These are phyloP conservation scores for Eubasilissa splendida DNA, from an alignment of 2,888 invertebrate genomes.

Conservation along the genomic window DNA sequence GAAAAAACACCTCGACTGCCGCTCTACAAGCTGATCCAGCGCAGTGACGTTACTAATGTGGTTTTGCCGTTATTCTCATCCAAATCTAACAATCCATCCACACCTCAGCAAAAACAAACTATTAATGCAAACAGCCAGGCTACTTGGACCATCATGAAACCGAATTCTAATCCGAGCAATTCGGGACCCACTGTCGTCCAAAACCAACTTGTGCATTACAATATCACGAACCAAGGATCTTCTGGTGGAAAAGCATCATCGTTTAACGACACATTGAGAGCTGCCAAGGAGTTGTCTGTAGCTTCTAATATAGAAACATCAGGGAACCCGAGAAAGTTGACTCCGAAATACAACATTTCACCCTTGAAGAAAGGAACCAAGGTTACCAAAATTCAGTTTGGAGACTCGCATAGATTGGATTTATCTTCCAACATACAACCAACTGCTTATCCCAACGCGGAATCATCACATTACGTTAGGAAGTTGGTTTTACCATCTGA, in stretches of 20 bases:
- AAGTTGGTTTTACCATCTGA: too few species aligned
- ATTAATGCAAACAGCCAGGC: not conserved
- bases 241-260: not conserved
- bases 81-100: not conserved
- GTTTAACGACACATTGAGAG: not conserved
- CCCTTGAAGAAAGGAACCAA: too few species aligned
- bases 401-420: too few species aligned
- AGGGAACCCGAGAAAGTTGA: too few species aligned
- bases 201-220: conserved; percentile 4
- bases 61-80: not conserved
- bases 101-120: not conserved
- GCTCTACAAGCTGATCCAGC: conserved; percentile 15
- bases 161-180: not conserved
- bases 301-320: not conserved
- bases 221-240: not conserved
- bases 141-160: not conserved
- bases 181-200: not conserved
- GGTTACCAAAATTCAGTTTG: too few species aligned
- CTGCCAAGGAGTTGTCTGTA: not conserved
- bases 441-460: too few species aligned
- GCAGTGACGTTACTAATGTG: not conserved
- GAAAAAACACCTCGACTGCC: not conserved
- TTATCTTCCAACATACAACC: too few species aligned
- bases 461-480: too few species aligned
- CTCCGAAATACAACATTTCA: too few species aligned